Base-by-base conservation (phyloP, 2,113 vertebrate genomes). In the Ammodytes dubius region DNA sequence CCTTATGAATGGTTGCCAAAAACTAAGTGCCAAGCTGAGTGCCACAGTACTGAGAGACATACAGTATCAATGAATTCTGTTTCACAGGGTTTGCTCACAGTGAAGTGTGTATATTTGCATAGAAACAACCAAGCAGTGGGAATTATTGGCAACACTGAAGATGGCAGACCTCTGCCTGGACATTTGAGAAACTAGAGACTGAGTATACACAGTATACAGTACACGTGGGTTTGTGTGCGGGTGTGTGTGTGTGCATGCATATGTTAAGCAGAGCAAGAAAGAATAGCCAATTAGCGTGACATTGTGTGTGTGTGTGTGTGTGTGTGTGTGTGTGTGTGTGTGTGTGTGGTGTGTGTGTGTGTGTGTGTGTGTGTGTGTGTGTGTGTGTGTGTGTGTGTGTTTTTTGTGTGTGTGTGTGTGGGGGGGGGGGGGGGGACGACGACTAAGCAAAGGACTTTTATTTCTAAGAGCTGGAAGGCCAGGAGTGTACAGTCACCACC, bases 401-500 rank as follows among this genome's bases (percentile, higher is more conserved):
- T n/a, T n/a, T n/a, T n/a, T n/a, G n/a, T n/a, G n/a, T n/a, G n/a
- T n/a, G n/a, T n/a, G n/a, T n/a, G n/a, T n/a, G n/a, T n/a, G n/a
- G n/a, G n/a, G n/a, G n/a, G n/a, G n/a, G n/a, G n/a, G n/a, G n/a
- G n/a, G n/a, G n/a, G n/a, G n/a, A n/a, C n/a, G 60, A 91, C 27
- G 77, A 74, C 63, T 52, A 82, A 86, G 83, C 61, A 17, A 83
- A 87, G 81, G 56, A 82, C 74, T 90, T 93, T 89, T 85, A 87
- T 90, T 89, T 85, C 72, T 63, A 45, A 77, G 82, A 89, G 75
- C 72, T 92, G 82, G 90, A 90, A 79, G 69, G 79, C 65, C 4
- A 45, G 52, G 77, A 90, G 88, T 63, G 70, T 93, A 83, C 85
- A 89, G 89, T 91, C 92, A 89, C 88, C 82, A 83, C 67, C 17